Conservation (phyloP, 2,888 invertebrate genomes). For the Ceriagrion tenellum region DNA sequence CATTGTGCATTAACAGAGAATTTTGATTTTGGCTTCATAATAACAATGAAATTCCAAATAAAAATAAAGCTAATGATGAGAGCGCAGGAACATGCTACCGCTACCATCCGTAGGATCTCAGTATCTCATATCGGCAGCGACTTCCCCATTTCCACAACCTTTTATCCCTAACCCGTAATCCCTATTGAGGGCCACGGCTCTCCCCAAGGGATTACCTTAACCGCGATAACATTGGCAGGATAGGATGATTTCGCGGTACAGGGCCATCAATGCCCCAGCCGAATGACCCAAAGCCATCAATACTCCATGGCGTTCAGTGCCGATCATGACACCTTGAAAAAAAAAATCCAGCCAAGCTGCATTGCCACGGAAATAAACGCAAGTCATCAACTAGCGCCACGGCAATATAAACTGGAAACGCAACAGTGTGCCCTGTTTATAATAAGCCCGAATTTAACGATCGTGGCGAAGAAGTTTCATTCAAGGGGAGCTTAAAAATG, state of each 20-base stretch:
- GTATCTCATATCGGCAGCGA: neutral
- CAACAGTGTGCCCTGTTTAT: neutral
- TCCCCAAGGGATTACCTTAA: neutral
- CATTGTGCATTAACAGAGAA: no score
- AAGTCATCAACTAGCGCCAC: neutral
- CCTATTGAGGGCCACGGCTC: neutral
- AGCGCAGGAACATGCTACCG: neutral
- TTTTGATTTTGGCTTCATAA: no score
- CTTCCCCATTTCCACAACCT: neutral
- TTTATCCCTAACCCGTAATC: neutral
- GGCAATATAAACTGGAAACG: neutral
- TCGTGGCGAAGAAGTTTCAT: no score
- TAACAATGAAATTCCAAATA: no score
- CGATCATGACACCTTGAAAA: neutral
- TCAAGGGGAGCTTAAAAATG: no score
- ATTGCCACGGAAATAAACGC: neutral
- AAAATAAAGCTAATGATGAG: neutral
- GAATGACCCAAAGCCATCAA: neutral
- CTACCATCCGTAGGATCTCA: neutral
- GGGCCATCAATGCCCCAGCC: neutral
- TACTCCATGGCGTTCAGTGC: neutral
- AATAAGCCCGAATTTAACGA: neutral
- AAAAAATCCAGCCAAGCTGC: neutral
- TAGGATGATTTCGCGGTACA: neutral
- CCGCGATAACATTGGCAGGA: conserved; percentile 12